These are phyloP conservation scores for Hyles vespertilio DNA, from an alignment of 1,140 invertebrate genomes.

Conservation along the genomic window DNA sequence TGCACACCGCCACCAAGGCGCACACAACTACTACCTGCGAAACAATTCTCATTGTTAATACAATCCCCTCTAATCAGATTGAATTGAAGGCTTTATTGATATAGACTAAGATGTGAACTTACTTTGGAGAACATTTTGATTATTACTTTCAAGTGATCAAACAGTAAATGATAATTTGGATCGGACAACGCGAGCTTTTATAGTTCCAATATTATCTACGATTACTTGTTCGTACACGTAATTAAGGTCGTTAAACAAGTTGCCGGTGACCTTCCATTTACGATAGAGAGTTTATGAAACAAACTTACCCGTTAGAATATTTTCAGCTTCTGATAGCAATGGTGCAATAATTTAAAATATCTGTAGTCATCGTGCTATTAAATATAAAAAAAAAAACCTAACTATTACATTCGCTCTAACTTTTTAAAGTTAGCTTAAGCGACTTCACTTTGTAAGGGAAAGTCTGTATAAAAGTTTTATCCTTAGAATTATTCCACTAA, in stretches of 20 bases:
- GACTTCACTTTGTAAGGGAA: no score
- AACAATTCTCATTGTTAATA: background rate
- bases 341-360: no score
- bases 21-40: constrained; percentile 41
- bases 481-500: no score
- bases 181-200: constrained; percentile 11
- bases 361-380: no score
- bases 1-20: constrained; percentile 41
- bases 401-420: no score
- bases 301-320: no score
- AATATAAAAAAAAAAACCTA: no score
- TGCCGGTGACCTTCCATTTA: background rate
- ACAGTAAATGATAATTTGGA: constrained; percentile 16
- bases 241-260: constrained; percentile 1
- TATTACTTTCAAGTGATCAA: constrained; percentile 10
- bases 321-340: no score
- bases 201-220: constrained; percentile 2
- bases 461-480: no score
- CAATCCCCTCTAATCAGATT: background rate
- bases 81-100: no score
- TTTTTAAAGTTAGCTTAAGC: no score
- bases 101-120: constrained; percentile 5
- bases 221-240: background rate
- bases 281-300: background rate
- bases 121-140: constrained; percentile 31